A percentile compares a stretch with the other conserved stretches of the same genome.
Evolutionary conservation across 1,140 invertebrate genomes (phyloP).

Genomic region (Sminthurides bifidus): DNA sequence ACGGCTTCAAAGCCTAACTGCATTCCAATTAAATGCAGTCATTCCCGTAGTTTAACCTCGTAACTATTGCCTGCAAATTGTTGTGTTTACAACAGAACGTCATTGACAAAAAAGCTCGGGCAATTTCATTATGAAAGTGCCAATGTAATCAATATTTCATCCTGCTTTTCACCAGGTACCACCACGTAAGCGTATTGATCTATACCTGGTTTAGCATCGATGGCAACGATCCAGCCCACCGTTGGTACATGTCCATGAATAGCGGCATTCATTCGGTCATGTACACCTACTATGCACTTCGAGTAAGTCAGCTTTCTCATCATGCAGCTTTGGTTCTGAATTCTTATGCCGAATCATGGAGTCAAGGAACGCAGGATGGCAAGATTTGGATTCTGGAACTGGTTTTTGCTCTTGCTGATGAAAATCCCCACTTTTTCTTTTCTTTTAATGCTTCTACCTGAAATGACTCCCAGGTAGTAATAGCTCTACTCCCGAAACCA

Average conservation of each 20-base stretch:
- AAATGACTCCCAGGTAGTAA: too few relatives aligned
- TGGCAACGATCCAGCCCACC: conserved; percentile 83
- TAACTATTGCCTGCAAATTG: too few relatives aligned
- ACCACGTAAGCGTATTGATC: conserved; percentile 76
- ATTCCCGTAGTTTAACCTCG: too few relatives aligned
- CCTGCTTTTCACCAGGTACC: conserved; percentile 47
- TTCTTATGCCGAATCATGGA: neutral
- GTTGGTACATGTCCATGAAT: conserved; percentile 81
- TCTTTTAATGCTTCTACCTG: neutral
- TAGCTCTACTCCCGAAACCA: too few relatives aligned
- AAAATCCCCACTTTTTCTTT: neutral
- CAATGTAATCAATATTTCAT: too few relatives aligned
- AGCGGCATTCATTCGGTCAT: conserved; percentile 10
- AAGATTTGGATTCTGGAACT: neutral
- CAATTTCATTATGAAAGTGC: too few relatives aligned
- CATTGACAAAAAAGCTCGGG: too few relatives aligned
- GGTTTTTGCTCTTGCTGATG: neutral
- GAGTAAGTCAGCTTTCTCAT: conserved; percentile 42
- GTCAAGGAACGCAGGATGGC: neutral
- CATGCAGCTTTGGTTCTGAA: neutral
- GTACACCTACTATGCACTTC: conserved; percentile 12
- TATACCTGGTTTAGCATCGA: conserved; percentile 96
- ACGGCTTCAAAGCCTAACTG: neutral
- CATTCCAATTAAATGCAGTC: neutral
- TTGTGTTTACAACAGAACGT: too few relatives aligned